A percentile compares a stretch with the other conserved stretches of the same genome.
phyloP scores from a whole-genome alignment of 2,888 invertebrate genomes.

The Folsomia candida region DNA sequence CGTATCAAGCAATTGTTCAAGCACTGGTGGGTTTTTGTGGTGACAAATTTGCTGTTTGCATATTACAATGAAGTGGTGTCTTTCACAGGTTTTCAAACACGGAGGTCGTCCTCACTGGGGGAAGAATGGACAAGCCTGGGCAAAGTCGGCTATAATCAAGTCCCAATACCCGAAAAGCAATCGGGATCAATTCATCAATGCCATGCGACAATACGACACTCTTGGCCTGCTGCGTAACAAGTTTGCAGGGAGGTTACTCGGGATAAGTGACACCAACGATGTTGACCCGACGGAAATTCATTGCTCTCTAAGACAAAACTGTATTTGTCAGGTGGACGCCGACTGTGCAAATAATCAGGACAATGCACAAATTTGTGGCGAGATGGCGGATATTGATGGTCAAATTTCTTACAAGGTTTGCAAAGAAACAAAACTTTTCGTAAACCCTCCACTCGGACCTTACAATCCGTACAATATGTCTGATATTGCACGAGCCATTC shows the following conservation, averaged over 20 bases:
- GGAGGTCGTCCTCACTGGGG: not conserved
- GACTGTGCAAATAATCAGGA: not conserved
- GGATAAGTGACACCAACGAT: not conserved
- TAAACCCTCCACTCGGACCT: not conserved
- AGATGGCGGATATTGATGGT: not conserved
- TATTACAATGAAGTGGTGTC: too few species aligned
- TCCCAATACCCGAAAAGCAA: not conserved
- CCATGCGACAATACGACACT: not conserved
- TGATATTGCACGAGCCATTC: not conserved
- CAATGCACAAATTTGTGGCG: not conserved
- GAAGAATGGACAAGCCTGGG: not conserved
- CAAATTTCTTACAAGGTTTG: not conserved
- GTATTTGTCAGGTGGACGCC: not conserved
- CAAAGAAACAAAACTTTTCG: not conserved
- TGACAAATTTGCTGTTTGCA: not conserved
- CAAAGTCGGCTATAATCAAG: not conserved
- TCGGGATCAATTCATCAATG: not conserved
- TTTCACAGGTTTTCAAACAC: not conserved
- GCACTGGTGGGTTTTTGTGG: not conserved
- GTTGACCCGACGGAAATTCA: not conserved
- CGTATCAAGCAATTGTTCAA: not conserved
- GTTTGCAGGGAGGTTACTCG: not conserved
- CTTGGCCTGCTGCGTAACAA: not conserved
- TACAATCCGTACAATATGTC: not conserved
- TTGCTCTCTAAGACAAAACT: not conserved